Evolutionary conservation across 2,888 invertebrate species (phyloP).

Genomic region (Drosophila kokeensis): DNA sequence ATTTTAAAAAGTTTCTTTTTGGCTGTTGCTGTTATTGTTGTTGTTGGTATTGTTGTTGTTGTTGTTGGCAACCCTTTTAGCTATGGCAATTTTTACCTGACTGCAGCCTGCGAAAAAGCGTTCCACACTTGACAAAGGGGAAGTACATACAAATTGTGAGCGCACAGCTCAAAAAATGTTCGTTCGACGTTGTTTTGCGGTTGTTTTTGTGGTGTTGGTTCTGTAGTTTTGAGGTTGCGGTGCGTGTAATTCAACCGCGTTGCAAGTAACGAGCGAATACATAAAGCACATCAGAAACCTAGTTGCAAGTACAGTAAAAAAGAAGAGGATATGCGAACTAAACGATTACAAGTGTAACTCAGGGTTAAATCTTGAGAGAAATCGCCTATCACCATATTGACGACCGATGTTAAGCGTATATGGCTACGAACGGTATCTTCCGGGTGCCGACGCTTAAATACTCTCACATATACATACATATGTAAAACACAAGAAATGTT

Average conservation of each 20-base stretch:
- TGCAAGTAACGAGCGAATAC: slow-evolving; percentile 46
- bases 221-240: neutral
- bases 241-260: slow-evolving; percentile 29
- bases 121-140: slow-evolving; percentile 27
- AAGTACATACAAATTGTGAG: slow-evolving; percentile 33
- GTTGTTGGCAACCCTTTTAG: slow-evolving; percentile 69
- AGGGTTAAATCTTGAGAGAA: neutral
- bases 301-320: neutral
- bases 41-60: slow-evolving; percentile 22
- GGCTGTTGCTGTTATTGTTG: slow-evolving; percentile 13
- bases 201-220: slow-evolving; percentile 3
- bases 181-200: slow-evolving; percentile 17
- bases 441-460: neutral
- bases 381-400: neutral
- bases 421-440: neutral
- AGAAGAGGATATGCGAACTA: neutral
- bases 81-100: slow-evolving; percentile 54
- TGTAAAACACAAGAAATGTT: neutral
- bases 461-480: neutral
- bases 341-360: slow-evolving; percentile 11
- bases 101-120: slow-evolving; percentile 51
- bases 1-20: slow-evolving; percentile 61
- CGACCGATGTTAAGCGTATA: slow-evolving; percentile 9
- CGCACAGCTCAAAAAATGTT: slow-evolving; percentile 29
- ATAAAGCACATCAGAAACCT: slow-evolving; percentile 39